These are phyloP conservation scores for Syrphus vitripennis DNA, from an alignment of 2,888 invertebrate genomes.

Conservation along the genomic window DNA sequence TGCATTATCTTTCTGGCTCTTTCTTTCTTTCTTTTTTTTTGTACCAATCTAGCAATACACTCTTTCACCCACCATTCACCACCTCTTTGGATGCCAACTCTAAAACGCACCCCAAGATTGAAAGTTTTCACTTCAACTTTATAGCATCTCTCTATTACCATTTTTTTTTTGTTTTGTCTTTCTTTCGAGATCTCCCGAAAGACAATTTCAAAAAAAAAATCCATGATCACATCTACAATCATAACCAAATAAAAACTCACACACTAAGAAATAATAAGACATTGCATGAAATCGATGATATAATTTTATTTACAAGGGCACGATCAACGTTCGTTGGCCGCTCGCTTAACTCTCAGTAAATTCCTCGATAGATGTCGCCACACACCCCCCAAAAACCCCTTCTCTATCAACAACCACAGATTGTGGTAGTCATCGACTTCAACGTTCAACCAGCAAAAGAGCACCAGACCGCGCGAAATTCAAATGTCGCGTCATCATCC, in stretches of 20 bases:
- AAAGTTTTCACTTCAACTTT: conserved; percentile 60
- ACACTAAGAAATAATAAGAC: neutral
- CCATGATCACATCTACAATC: neutral
- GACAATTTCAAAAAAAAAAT: neutral
- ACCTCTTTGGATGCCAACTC: neutral
- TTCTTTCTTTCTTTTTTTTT: conserved; percentile 30
- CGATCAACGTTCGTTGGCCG: conserved; percentile 71
- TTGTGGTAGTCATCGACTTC: conserved; percentile 49
- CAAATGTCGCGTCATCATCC: conserved; percentile 64
- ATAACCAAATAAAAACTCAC: conserved; percentile 14
- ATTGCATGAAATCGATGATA: conserved; percentile 70
- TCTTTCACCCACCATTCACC: conserved; percentile 54
- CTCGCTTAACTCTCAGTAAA: conserved; percentile 36
- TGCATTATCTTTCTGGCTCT: conserved; percentile 40
- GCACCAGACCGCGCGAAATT: conserved; percentile 66
- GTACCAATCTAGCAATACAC: conserved; percentile 47
- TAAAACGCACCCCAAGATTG: conserved; percentile 61
- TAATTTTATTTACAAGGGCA: conserved; percentile 71
- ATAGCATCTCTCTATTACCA: conserved; percentile 22
- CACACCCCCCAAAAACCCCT: too few species aligned
- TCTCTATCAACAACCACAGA: neutral
- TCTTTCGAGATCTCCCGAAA: conserved; percentile 29
- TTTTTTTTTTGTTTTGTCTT: neutral
- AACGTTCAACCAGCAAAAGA: conserved; percentile 4
- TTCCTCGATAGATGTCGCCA: neutral